Base-by-base conservation (phyloP, 2,797 vertebrate species). In the Phylloscopus collybita region DNA sequence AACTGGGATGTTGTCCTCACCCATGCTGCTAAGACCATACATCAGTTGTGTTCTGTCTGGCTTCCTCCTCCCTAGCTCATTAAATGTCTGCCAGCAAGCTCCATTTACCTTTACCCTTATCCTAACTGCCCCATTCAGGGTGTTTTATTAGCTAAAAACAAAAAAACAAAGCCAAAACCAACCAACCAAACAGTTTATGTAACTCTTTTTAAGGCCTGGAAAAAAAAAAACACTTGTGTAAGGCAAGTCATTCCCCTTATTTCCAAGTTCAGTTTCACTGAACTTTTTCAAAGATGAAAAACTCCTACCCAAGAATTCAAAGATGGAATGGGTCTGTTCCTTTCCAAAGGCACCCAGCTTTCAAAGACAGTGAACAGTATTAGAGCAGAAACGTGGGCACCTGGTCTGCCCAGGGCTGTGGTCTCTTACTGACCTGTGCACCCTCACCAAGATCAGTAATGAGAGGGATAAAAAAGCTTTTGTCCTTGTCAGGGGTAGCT, bases 321-420 rank as follows among this genome's bases (percentile, higher is more conserved):
- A 51, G 30, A 5, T 4, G 1, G 10, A 71, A 53, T 2, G 2
- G 6, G 22, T 47, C 47, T 69, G 69, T 38, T 71, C 12, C 26
- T 34, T 64, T 25, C 32, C 36, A 62, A 53, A 87, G 40, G 29
- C 27, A 44, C 8, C 10, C 54, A 40, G 42, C 54, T 80, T 38
- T 59, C 65, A 25, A 36, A 13, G 32, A 10, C 1, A 44, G 34
- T 6, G 15, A 57, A 5, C 3, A 38, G 3, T 4, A 7, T 4
- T 22, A 23, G 9, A 82, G 72, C 59, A 93, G 70, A 69, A 72
- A 38, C 29, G 18, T 0, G 7, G 32, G 40, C 42, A 42, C 47
- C 40, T n/a, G 23, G 1, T 9, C 21, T 76, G 51, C 49, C 25
- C 44, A 34, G 60, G 49, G 5, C 71, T 16, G 2, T 2, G 26